Percentiles rank a stretch among this genome's conserved stretches.
Evolutionary conservation across 1,140 invertebrate genomes (phyloP).

Genomic region (Marisa cornuarietis): DNA sequence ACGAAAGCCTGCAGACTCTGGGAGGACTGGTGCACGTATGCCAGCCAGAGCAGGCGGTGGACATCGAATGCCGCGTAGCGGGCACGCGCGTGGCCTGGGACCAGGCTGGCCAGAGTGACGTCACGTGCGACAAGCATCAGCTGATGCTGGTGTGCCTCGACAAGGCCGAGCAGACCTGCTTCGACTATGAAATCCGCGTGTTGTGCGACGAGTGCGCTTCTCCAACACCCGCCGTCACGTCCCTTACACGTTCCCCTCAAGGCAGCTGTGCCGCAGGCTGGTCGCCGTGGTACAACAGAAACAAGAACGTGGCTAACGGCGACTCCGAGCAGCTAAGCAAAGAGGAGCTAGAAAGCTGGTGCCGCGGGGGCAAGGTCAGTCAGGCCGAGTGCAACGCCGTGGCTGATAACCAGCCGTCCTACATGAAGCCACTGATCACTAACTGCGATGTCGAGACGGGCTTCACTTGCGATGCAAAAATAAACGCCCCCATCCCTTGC

Average conservation of each 20-base stretch:
- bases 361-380: conserved; percentile 13
- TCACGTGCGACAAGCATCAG: conserved; percentile 76
- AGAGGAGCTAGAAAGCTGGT: not conserved
- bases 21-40: conserved; percentile 53
- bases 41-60: conserved; percentile 41
- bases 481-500: conserved; percentile 37
- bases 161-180: conserved; percentile 48
- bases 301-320: conserved; percentile 6
- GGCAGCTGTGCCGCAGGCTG: conserved; percentile 16
- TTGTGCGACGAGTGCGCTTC: conserved; percentile 69
- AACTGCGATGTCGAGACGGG: conserved; percentile 29
- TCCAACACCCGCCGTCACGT: conserved; percentile 4
- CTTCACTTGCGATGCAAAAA: conserved; percentile 25
- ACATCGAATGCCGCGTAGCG: conserved; percentile 57
- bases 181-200: conserved; percentile 80
- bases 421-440: conserved; percentile 27
- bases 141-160: conserved; percentile 75
- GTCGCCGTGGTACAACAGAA: conserved; percentile 19
- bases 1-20: conserved; percentile 58
- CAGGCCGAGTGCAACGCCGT: conserved; percentile 54
- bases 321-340: not conserved
- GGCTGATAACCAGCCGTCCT: conserved; percentile 32
- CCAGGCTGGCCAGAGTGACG: conserved; percentile 61
- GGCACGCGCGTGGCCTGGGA: conserved; percentile 44
- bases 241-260: conserved; percentile 10